Percentiles rank a stretch among this genome's conserved stretches.
phyloP scores from a whole-genome alignment of 2,113 vertebrate genomes.

The Empidonax traillii region DNA sequence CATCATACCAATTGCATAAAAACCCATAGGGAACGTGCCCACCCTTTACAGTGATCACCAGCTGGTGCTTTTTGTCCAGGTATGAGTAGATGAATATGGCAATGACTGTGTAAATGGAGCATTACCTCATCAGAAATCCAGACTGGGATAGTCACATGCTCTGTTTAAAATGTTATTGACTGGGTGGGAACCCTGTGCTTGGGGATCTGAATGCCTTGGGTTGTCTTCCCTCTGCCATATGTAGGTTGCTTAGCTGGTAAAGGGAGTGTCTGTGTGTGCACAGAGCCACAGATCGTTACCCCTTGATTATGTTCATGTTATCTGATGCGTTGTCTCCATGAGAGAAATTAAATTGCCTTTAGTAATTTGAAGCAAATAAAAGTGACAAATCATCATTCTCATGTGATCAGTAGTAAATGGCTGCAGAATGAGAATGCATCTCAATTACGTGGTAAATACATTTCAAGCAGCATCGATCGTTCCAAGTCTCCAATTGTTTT shows the following conservation, averaged over 20 bases:
- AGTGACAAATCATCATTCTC: conserved; percentile 53
- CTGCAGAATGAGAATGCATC: conserved; percentile 32
- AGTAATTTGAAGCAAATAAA: conserved; percentile 58
- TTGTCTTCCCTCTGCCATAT: background rate
- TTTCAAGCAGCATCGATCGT: conserved; percentile 18
- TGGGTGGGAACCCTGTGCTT: background rate
- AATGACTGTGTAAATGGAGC: background rate
- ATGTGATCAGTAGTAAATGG: conserved; percentile 38
- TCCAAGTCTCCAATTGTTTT: conserved; percentile 12
- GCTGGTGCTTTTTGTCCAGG: background rate
- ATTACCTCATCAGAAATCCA: background rate
- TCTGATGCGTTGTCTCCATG: conserved; percentile 20
- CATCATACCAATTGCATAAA: background rate
- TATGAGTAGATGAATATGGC: background rate
- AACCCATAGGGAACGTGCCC: background rate
- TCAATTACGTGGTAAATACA: conserved; percentile 43
- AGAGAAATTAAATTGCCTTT: conserved; percentile 61
- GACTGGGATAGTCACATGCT: background rate
- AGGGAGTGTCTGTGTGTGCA: background rate
- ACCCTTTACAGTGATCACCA: background rate
- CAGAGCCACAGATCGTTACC: conserved; percentile 41
- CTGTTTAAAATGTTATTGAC: background rate
- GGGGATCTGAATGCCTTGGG: background rate
- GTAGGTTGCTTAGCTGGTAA: background rate
- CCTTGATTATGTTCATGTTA: conserved; percentile 53